Evolutionary conservation across 2,113 vertebrate genomes (phyloP), one percentile per base, ranked within the genome.

Genomic region (Spea bombifrons): DNA sequence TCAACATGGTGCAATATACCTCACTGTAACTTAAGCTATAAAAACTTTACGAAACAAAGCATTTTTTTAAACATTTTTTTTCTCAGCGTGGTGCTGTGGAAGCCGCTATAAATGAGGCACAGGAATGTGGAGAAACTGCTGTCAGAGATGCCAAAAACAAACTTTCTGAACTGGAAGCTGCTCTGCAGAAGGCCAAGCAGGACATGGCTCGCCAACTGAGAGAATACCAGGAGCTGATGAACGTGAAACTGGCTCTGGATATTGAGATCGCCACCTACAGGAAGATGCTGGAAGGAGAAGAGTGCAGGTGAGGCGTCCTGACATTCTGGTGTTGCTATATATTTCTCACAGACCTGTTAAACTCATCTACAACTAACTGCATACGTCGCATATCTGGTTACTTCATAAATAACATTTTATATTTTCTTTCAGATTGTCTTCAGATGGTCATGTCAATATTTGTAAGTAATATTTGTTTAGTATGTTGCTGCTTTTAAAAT

Each of bases 201-300:
- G 87, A 92, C 46, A 82, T 93, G 47, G 49, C 86, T 0, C 64
- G 0, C 43, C 82, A 90, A 16, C 61, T 91, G 15, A 53, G 5
- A 0, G 85, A 92, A 9, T 85, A 92, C 78, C 90, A 92, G 72
- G 87, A 92, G 44, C 88, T 94, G 2, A 75, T 87, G 86, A 84
- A 84, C 0, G 7, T 77, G 4, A 92, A 92, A 73, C 3, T 92
- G 77, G 66, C 86, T n/a, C 82, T 93, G 85, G 92, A 92, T 53
- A 0, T 92, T 15, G 92, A 93, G 84, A 93, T 93, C 0, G 84
- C 87, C 66, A 89, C 89, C 79, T 93, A 92, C 2, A 80, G 82
- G 10, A 87, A 86, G 0, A 88, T 94, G 13, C 86, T 92, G 0
- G 90, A 92, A 44, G 83, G 89, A 13, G 90, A 93, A 70, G 91